A percentile compares a stretch with the other conserved stretches of the same genome.
These are phyloP conservation scores for Ophthalmolycus amberensis DNA, from an alignment of 2,113 vertebrate species.

Conservation along the genomic window DNA sequence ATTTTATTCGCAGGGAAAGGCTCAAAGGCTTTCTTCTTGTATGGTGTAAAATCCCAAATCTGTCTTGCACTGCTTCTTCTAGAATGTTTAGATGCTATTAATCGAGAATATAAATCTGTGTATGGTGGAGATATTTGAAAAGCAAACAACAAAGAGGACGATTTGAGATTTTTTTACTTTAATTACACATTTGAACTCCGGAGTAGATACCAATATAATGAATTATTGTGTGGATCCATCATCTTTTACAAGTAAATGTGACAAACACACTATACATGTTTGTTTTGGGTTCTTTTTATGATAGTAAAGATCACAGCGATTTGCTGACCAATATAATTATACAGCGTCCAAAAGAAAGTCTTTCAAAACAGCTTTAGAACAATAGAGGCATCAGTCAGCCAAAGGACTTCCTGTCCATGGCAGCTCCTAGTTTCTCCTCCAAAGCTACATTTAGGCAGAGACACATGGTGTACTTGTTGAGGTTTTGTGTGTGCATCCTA, in stretches of 20 bases:
- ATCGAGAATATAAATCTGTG: neutral
- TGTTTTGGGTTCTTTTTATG: conserved; percentile 7
- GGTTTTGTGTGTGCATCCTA: conserved; percentile 19
- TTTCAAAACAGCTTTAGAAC: conserved; percentile 57
- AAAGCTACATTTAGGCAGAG: conserved; percentile 34
- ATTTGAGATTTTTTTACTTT: neutral
- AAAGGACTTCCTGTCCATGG: conserved; percentile 17
- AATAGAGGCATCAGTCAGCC: conserved; percentile 52
- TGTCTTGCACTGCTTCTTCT: neutral
- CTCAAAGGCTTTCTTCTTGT: conserved; percentile 21
- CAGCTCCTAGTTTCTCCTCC: conserved; percentile 15
- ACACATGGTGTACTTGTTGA: neutral
- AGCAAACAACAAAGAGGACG: neutral
- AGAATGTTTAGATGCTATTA: neutral
- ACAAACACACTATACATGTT: neutral
- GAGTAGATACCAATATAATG: neutral
- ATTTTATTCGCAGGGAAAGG: conserved; percentile 12
- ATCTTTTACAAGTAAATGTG: neutral
- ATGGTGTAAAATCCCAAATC: conserved; percentile 12
- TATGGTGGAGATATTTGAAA: conserved; percentile 3
- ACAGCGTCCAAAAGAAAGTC: conserved; percentile 26
- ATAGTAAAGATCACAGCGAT: conserved; percentile 41
- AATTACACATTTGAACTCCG: neutral
- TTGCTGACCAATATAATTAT: conserved; percentile 54
- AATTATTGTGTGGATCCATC: neutral